Evolutionary conservation across 2,888 invertebrate genomes (phyloP), one percentile per base, ranked within the genome.

Genomic region (Drosophila differens): DNA sequence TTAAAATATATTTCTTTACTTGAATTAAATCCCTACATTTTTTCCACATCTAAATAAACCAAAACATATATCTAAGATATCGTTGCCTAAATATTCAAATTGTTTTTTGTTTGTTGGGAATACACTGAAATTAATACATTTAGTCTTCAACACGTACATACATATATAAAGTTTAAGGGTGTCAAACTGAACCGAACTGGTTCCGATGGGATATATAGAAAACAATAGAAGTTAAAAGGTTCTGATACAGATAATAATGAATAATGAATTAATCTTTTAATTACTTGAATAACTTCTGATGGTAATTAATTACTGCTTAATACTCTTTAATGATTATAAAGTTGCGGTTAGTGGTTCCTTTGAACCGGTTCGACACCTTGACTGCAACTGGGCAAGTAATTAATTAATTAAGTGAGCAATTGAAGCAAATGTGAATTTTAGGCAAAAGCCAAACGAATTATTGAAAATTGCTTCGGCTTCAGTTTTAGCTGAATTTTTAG

Each of bases 401-500:
- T 41, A 41, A 41, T n/a, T 41, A 41, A 41, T n/a, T n/a, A n/a
- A n/a, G n/a, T 41, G n/a, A n/a, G n/a, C 10, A 41, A 10, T 10
- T 41, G n/a, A 4, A 2, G n/a, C 41, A 10, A n/a, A 41, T 41
- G 41, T n/a, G 10, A 41, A n/a, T n/a, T 41, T n/a, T 47, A 12
- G 47, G 9, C 47, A 47, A 25, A 28, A 3, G 19, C 25, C 16
- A 19, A 28, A 19, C 51, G 28, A 30, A 51, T 28, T 47, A 25
- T 16, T 25, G 9, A 51, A 19, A 51, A 30, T 25, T 19, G 28
- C 1, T 47, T 55, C 62, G 69, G 22, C 16, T 25, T 25, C 25
- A 41, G n/a, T n/a, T n/a, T 39, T 19, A 25, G 22, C 60, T 60
- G 70, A 73, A 39, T n/a, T 9, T n/a, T n/a, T n/a, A 4, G 22